A percentile compares a stretch with the other conserved stretches of the same genome.
Evolutionary conservation across 2,113 vertebrate genomes (phyloP).

Genomic region (Cebus imitator): DNA sequence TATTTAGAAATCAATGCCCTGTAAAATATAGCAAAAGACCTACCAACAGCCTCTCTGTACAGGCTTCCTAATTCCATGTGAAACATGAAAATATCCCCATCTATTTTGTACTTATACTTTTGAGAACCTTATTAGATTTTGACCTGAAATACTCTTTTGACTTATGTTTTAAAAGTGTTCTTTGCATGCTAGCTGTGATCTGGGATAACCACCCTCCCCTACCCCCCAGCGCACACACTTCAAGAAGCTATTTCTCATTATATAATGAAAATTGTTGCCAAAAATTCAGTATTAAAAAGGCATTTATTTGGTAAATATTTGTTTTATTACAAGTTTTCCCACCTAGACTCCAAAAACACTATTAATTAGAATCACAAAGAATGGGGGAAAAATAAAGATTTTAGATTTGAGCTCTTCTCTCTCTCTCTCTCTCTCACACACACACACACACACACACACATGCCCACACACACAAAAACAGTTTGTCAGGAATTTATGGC

Average conservation of each 20-base stretch:
- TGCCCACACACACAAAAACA: neutral
- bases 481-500: conserved; percentile 16
- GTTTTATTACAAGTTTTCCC: conserved; percentile 45
- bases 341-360: neutral
- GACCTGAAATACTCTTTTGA: conserved; percentile 49
- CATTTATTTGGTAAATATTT: conserved; percentile 22
- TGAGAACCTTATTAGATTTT: conserved; percentile 39
- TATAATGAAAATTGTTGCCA: conserved; percentile 40
- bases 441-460: neutral
- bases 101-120: conserved; percentile 35
- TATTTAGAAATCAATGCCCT: conserved; percentile 53
- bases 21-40: neutral
- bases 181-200: neutral
- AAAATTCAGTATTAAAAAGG: conserved; percentile 35
- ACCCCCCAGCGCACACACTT: neutral
- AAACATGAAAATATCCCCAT: conserved; percentile 42
- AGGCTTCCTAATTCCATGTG: conserved; percentile 11
- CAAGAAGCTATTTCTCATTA: conserved; percentile 29
- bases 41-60: conserved; percentile 22
- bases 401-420: neutral
- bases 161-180: neutral
- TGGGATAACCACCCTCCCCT: neutral
- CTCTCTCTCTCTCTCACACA: neutral
- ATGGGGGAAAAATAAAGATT: neutral
- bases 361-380: conserved; percentile 44